Evolutionary conservation across 2,888 invertebrate species (phyloP).

Genomic region (Copidosoma aretas): DNA sequence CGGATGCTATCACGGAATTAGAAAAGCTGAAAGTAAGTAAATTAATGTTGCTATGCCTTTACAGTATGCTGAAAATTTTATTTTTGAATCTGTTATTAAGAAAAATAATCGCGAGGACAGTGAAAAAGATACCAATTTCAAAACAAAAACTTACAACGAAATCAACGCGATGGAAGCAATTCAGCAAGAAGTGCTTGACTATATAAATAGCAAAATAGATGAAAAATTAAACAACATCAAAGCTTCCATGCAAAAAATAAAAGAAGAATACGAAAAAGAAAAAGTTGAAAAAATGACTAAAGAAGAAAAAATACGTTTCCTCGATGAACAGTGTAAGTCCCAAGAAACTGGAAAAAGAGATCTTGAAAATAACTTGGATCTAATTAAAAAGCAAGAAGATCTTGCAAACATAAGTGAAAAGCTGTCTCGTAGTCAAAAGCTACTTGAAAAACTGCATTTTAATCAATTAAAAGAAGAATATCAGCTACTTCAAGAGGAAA

Average conservation of each 20-base stretch:
- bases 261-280: constrained; percentile 62
- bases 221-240: constrained; percentile 58
- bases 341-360: constrained; percentile 54
- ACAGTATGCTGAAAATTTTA: neutral
- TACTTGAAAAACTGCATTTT: constrained; percentile 69
- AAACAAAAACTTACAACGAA: constrained; percentile 57
- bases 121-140: constrained; percentile 63
- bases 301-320: constrained; percentile 57
- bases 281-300: constrained; percentile 65
- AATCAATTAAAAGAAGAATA: constrained; percentile 68
- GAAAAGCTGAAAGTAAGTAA: constrained; percentile 54
- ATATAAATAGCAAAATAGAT: constrained; percentile 66
- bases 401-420: constrained; percentile 54
- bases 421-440: constrained; percentile 52
- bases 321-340: constrained; percentile 50
- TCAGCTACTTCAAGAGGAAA: constrained; percentile 63
- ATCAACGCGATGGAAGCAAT: constrained; percentile 66
- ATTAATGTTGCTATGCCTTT: constrained; percentile 8
- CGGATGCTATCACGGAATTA: constrained; percentile 64
- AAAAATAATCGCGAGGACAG: constrained; percentile 53
- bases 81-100: constrained; percentile 42
- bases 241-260: constrained; percentile 58
- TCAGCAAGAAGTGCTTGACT: constrained; percentile 67
- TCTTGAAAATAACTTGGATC: constrained; percentile 51
- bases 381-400: constrained; percentile 51